Evolutionary conservation across 2,888 invertebrate genomes (phyloP).

Genomic region (Lithophane leautieri): DNA sequence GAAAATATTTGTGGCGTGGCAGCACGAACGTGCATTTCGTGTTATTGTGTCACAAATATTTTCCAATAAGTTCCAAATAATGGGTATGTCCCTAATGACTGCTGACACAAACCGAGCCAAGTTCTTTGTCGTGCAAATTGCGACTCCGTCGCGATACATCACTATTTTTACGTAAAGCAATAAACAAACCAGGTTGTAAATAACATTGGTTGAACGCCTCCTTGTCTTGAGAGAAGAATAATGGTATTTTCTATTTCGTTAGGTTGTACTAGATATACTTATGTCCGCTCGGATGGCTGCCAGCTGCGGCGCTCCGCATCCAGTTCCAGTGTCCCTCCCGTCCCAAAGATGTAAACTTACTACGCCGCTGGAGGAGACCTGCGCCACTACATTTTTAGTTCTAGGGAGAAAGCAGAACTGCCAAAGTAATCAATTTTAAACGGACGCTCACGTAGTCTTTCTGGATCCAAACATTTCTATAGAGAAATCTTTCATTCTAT

Average conservation of each 20-base stretch:
- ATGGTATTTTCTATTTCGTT: slow-evolving; percentile 90
- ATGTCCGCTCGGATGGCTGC: slow-evolving; percentile 86
- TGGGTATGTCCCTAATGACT: slow-evolving; percentile 54
- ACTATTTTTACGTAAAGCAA: slow-evolving; percentile 79
- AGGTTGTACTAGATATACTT: slow-evolving; percentile 84
- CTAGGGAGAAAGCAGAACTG: slow-evolving; percentile 39
- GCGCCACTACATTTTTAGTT: slow-evolving; percentile 41
- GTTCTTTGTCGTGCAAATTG: slow-evolving; percentile 56
- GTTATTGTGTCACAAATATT: slow-evolving; percentile 57
- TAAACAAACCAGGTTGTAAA: slow-evolving; percentile 87
- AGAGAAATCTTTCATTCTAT: slow-evolving; percentile 27
- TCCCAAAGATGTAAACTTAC: slow-evolving; percentile 79
- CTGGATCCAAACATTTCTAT: neutral
- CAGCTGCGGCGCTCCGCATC: slow-evolving; percentile 83
- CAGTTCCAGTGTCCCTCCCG: slow-evolving; percentile 77
- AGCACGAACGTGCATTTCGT: slow-evolving; percentile 61
- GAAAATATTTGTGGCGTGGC: slow-evolving; percentile 54
- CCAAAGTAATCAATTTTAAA: slow-evolving; percentile 36
- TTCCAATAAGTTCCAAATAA: slow-evolving; percentile 56
- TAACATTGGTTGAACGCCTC: slow-evolving; percentile 88
- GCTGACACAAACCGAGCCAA: slow-evolving; percentile 54
- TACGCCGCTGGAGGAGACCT: slow-evolving; percentile 77
- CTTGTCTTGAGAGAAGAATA: slow-evolving; percentile 88
- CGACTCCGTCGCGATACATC: slow-evolving; percentile 54
- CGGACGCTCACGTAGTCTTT: slow-evolving; percentile 21